Evolutionary conservation across 1,140 invertebrate species (phyloP), one percentile per base, ranked within the genome.

Genomic region (Berghia stephanieae): DNA sequence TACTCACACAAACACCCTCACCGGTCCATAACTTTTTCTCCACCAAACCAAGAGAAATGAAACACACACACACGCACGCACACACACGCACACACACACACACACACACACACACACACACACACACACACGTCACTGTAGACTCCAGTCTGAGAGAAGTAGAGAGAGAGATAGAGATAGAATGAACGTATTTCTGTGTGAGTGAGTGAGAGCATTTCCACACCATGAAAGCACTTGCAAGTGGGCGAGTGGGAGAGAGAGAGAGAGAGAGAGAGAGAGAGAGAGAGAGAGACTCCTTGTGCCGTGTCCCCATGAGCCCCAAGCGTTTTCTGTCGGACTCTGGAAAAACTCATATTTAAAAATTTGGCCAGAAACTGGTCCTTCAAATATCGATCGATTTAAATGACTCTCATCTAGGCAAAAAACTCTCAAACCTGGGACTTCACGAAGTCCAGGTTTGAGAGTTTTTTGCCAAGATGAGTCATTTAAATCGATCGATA

Each of bases 231-330:
- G 24, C 6, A 6, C 6, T 63, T 27, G n/a, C 6, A 6, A n/a
- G 57, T n/a, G n/a, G 34, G n/a, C n/a, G 6, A 63, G 24, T 6
- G 6, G 5, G 57, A 10, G 24, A 6, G 57, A n/a, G 24, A 60
- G 57, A 60, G 0, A 60, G 46, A 52, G 57, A 60, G 57, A 60
- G 57, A 60, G 57, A 60, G 57, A 60, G 57, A 60, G 57, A 60
- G 57, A 60, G 57, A 60, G 57, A 60, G 57, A 60, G 57, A 60
- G 57, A 21, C n/a, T n/a, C n/a, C n/a, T n/a, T n/a, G n/a, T n/a
- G n/a, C n/a, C n/a, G n/a, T n/a, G n/a, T n/a, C n/a, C n/a, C n/a
- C n/a, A n/a, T n/a, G n/a, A n/a, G n/a, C n/a, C n/a, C n/a, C n/a
- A n/a, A n/a, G n/a, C n/a, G n/a, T n/a, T n/a, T n/a, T n/a, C n/a